Evolutionary conservation across 2,113 vertebrate species (phyloP).

Genomic region (Neodon shergylaensis): DNA sequence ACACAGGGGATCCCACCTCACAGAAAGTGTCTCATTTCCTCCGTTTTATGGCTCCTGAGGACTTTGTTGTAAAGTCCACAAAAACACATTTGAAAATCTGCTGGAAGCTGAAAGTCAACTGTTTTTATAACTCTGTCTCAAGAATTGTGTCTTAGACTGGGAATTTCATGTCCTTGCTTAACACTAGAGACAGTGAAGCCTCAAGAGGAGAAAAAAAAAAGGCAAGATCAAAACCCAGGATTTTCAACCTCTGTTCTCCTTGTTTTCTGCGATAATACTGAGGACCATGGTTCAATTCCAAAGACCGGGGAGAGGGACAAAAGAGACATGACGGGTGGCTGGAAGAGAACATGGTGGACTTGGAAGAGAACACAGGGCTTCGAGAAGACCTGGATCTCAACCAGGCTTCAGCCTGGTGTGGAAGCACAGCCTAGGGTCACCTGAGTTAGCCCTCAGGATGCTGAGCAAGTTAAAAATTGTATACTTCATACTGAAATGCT

Average conservation of each 20-base stretch:
- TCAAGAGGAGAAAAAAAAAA: not conserved
- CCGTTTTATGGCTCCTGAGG: not conserved
- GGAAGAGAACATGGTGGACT: not conserved
- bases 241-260: not conserved
- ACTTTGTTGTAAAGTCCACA: not conserved
- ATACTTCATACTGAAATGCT: not conserved
- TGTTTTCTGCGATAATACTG: not conserved
- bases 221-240: not conserved
- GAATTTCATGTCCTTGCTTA: not conserved
- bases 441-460: not conserved
- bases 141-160: not conserved
- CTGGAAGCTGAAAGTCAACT: not conserved
- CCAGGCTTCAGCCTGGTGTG: not conserved
- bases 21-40: not conserved
- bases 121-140: not conserved
- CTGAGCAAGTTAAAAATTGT: not conserved
- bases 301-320: not conserved
- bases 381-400: not conserved
- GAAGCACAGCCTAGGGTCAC: accelerated
- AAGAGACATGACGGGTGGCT: not conserved
- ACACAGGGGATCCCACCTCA: not conserved
- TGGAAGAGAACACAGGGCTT: too few species aligned
- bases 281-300: not conserved
- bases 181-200: not conserved
- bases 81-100: constrained; percentile 12